phyloP scores from a whole-genome alignment of 2,888 invertebrate genomes.

The Brachyptera putata region DNA sequence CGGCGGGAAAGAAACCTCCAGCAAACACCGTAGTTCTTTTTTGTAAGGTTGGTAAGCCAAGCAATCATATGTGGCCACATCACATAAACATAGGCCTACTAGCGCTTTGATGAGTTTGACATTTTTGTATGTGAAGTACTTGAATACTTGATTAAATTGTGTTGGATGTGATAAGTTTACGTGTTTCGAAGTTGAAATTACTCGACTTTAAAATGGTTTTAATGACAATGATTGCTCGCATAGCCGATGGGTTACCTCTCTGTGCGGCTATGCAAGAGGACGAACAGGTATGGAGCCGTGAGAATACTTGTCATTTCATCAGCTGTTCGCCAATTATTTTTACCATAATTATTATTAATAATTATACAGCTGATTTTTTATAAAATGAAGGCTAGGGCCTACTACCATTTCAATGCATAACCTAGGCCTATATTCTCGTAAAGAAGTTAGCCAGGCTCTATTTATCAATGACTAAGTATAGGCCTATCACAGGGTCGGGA shows the following conservation, averaged over 20 bases:
- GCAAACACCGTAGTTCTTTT: no score
- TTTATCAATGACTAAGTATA: no score
- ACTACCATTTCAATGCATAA: no score
- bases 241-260: constrained; percentile 90
- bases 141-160: no score
- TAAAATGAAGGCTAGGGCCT: no score
- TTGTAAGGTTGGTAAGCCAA: background rate
- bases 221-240: constrained; percentile 96
- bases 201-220: constrained; percentile 86
- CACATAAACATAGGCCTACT: background rate
- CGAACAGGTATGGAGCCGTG: constrained; percentile 82
- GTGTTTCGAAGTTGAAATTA: background rate
- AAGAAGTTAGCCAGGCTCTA: no score
- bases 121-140: background rate
- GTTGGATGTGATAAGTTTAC: background rate
- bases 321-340: background rate
- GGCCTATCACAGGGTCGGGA: no score
- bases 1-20: no score
- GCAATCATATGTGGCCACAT: background rate
- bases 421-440: no score
- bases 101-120: no score
- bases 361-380: no score
- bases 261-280: constrained; percentile 98
- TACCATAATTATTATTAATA: background rate
- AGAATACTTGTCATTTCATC: background rate